Evolutionary conservation across 2,888 invertebrate genomes (phyloP), one percentile per base, ranked within the genome.

Genomic region (Ethmia dodecea): DNA sequence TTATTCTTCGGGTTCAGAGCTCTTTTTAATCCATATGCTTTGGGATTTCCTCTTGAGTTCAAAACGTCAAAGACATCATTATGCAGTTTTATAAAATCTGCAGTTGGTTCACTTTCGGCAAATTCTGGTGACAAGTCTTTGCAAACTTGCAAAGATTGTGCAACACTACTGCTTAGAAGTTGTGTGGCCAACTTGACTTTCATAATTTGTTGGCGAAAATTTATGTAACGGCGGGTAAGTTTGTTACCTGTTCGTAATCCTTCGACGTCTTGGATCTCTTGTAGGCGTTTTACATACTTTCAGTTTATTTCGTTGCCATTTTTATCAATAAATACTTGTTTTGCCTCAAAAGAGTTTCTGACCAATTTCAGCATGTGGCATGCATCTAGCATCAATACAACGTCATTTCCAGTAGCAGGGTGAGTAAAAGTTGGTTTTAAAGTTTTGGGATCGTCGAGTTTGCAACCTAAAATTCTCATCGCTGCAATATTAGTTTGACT

Each of bases 11-110:
- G 11, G 32, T 28, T 26, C 5, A 46, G 5, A 6, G 46, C 40
- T 27, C 37, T 35, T 25, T 33, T 36, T 14, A 22, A 42, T 34
- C 29, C 38, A 32, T 36, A 38, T 15, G 35, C 27, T 6, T 12
- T 20, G 29, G 37, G 24, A 13, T n/a, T n/a, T n/a, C 25, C 22
- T 36, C 40, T 45, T 37, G 33, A 49, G 44, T 37, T 44, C 20
- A 37, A 37, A 10, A 51, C 52, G 16, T 54, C 58, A 41, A 52
- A 56, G 8, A 52, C 28, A n/a, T 49, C 33, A 41, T 55, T 38
- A 2, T 32, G 27, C 1, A 15, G 9, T 36, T 26, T 18, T 11
- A 43, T 33, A 13, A 43, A 43, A 10, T 16, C 20, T 36, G 34
- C 37, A 4, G 43, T 43, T 24, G 37, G 28, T 27, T 42, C 22